These are phyloP conservation scores for Tholera decimalis DNA, from an alignment of 2,888 invertebrate genomes.

Conservation along the genomic window DNA sequence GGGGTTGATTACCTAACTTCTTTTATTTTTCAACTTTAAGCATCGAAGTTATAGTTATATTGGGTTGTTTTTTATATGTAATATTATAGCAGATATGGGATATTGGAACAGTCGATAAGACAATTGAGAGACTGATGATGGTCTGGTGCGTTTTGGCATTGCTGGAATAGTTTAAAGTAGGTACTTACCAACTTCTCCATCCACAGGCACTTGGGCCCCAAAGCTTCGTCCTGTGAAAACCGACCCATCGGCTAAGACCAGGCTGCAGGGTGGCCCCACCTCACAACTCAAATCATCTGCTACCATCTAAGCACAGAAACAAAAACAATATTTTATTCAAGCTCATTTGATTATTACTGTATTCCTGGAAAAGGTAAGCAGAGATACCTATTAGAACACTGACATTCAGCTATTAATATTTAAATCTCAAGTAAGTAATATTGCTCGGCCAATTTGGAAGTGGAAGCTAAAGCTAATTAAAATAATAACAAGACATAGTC, in stretches of 20 bases:
- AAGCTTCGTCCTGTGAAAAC: slow-evolving; percentile 95
- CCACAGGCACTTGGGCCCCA: slow-evolving; percentile 94
- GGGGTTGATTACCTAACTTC: too few species aligned
- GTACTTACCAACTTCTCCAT: slow-evolving; percentile 98
- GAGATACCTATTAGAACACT: background rate
- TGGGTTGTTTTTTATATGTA: background rate
- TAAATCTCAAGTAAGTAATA: background rate
- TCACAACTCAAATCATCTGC: slow-evolving; percentile 77
- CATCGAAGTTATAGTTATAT: background rate
- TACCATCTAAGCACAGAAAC: slow-evolving; percentile 69
- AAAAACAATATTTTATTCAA: background rate
- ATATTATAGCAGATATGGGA: background rate
- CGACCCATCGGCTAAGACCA: slow-evolving; percentile 96
- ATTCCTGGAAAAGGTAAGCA: background rate
- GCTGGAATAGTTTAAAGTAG: background rate
- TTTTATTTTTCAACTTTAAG: background rate
- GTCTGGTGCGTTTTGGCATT: background rate
- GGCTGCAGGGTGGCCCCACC: slow-evolving; percentile 89
- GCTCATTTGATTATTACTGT: background rate
- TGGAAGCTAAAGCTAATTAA: too few species aligned
- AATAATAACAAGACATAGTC: too few species aligned
- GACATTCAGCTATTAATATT: background rate
- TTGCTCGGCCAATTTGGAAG: background rate
- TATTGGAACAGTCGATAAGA: background rate
- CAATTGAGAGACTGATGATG: background rate